A percentile compares a stretch with the other conserved stretches of the same genome.
These are phyloP conservation scores for Tortrix viridana DNA, from an alignment of 2,888 invertebrate genomes.

Conservation along the genomic window DNA sequence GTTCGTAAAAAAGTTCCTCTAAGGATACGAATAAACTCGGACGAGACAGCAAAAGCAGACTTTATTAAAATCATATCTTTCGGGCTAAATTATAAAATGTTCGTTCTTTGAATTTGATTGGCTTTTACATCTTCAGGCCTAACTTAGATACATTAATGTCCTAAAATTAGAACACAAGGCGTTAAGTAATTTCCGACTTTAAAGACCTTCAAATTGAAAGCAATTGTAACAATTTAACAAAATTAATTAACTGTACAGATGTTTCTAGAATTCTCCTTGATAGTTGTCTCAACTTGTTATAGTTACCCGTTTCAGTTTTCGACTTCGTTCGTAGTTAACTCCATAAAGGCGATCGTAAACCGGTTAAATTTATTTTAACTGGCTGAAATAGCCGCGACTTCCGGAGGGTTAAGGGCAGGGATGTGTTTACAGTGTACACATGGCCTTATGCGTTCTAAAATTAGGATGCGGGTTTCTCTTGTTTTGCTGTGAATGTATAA, in stretches of 20 bases:
- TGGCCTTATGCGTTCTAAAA: slow-evolving; percentile 33
- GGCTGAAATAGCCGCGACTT: slow-evolving; percentile 65
- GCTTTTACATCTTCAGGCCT: too few species aligned
- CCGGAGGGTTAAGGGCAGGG: slow-evolving; percentile 51
- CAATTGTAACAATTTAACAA: too few species aligned
- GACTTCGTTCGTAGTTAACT: slow-evolving; percentile 13
- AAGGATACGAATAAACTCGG: too few species aligned
- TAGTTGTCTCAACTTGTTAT: neutral
- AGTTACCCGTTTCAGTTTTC: slow-evolving; percentile 20
- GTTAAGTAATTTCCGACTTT: too few species aligned
- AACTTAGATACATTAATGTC: too few species aligned
- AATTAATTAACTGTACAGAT: neutral
- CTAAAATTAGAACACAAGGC: too few species aligned
- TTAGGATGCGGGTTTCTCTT: neutral
- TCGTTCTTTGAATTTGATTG: too few species aligned
- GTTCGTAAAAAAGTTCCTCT: too few species aligned
- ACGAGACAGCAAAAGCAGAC: too few species aligned
- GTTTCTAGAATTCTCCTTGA: neutral
- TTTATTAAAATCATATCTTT: too few species aligned
- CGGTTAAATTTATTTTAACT: slow-evolving; percentile 68
- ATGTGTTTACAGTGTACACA: slow-evolving; percentile 34
- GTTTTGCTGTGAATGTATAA: neutral
- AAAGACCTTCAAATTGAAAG: too few species aligned
- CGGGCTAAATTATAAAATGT: too few species aligned
- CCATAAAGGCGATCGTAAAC: slow-evolving; percentile 36